Conservation (phyloP, 2,888 invertebrate species). For the Neoascia interrupta region DNA sequence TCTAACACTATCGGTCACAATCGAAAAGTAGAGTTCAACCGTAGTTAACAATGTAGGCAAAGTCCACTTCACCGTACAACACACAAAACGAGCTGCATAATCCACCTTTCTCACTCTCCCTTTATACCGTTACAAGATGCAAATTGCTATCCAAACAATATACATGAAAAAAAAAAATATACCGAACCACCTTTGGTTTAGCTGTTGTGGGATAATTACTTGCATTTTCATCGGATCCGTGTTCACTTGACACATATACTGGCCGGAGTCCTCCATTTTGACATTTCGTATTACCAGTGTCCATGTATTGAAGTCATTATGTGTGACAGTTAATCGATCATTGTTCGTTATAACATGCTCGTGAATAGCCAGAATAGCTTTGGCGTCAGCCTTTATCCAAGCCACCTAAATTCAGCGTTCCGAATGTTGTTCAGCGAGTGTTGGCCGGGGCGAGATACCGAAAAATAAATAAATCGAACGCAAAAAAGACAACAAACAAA, state of each 20-base stretch:
- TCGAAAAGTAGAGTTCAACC: conserved; percentile 25
- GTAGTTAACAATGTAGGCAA: conserved; percentile 37
- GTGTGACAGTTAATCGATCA: conserved; percentile 92
- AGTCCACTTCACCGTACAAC: conserved; percentile 13
- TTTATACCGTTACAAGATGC: conserved; percentile 10
- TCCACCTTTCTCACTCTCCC: background rate
- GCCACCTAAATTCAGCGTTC: conserved; percentile 85
- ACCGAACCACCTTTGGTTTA: background rate
- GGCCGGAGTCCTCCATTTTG: conserved; percentile 91
- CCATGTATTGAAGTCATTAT: conserved; percentile 96
- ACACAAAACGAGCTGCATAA: background rate
- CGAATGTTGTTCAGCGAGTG: background rate
- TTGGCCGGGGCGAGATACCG: conserved; percentile 36
- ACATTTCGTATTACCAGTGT: conserved; percentile 92
- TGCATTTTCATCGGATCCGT: conserved; percentile 97
- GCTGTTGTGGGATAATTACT: conserved; percentile 81
- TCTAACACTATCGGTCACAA: conserved; percentile 39
- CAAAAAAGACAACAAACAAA: background rate
- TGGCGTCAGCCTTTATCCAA: conserved; percentile 96
- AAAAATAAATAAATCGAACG: conserved; percentile 49
- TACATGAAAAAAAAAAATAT: background rate
- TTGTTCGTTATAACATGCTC: conserved; percentile 97
- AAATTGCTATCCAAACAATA: conserved; percentile 42
- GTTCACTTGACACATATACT: conserved; percentile 97
- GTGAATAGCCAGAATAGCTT: conserved; percentile 95